These are phyloP conservation scores for Tachystola acroxantha DNA, from an alignment of 2,888 invertebrate genomes.

Conservation along the genomic window DNA sequence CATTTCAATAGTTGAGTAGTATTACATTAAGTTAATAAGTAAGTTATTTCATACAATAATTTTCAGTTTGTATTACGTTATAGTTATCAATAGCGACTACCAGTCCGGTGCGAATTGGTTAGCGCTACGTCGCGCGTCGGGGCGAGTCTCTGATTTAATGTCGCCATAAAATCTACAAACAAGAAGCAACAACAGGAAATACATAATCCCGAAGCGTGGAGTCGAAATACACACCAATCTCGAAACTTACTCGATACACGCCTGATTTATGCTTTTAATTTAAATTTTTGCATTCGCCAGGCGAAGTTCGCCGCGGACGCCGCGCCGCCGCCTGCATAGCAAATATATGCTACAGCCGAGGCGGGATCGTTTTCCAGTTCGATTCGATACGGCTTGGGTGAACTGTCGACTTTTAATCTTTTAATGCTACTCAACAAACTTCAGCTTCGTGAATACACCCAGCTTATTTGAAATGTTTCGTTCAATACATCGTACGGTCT, in stretches of 20 bases:
- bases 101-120: neutral
- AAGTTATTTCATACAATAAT: too few relatives aligned
- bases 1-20: too few relatives aligned
- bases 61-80: too few relatives aligned
- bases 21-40: too few relatives aligned
- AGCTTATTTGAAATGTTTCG: conserved; percentile 39
- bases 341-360: conserved; percentile 68
- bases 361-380: conserved; percentile 61
- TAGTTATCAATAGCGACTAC: too few relatives aligned
- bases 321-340: conserved; percentile 71
- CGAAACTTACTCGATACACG: conserved; percentile 75
- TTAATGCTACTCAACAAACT: conserved; percentile 75
- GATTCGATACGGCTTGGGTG: conserved; percentile 67
- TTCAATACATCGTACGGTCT: neutral
- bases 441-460: conserved; percentile 39
- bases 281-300: conserved; percentile 78
- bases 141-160: neutral
- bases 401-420: conserved; percentile 76
- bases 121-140: neutral
- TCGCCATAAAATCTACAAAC: conserved; percentile 21
- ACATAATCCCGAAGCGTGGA: conserved; percentile 47
- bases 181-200: conserved; percentile 34
- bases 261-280: conserved; percentile 80
- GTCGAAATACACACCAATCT: conserved; percentile 69
- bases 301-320: conserved; percentile 63